These are phyloP conservation scores for Centrocercus urophasianus DNA, from an alignment of 2,113 vertebrate genomes.

Conservation along the genomic window DNA sequence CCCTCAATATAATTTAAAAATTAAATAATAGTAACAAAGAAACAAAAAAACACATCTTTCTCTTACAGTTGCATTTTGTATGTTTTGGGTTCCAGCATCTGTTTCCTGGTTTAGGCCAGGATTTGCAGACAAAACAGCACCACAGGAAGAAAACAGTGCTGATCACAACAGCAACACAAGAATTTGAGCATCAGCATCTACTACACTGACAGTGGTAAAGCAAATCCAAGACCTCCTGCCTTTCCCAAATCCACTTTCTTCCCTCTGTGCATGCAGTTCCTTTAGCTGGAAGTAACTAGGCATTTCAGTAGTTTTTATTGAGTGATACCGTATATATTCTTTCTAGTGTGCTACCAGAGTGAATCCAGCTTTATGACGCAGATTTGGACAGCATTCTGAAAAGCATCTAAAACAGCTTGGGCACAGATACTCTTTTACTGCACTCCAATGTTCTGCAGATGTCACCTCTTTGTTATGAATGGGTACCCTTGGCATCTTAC, in stretches of 20 bases:
- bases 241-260: background rate
- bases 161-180: background rate
- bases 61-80: background rate
- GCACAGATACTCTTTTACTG: background rate
- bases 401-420: background rate
- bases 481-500: background rate
- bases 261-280: background rate
- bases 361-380: background rate
- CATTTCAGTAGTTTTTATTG: background rate
- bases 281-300: background rate
- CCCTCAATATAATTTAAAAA: background rate
- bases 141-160: background rate
- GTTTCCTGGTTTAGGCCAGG: background rate
- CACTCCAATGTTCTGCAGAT: background rate
- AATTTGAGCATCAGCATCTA: background rate
- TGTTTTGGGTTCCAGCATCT: background rate
- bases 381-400: background rate
- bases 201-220: background rate
- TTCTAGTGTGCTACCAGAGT: background rate
- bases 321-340: background rate
- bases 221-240: background rate
- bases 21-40: background rate
- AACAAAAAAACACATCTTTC: background rate
- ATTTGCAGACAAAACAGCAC: background rate
- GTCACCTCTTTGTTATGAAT: background rate